Evolutionary conservation across 2,113 vertebrate species (phyloP).

Genomic region (Nanorana parkeri): DNA sequence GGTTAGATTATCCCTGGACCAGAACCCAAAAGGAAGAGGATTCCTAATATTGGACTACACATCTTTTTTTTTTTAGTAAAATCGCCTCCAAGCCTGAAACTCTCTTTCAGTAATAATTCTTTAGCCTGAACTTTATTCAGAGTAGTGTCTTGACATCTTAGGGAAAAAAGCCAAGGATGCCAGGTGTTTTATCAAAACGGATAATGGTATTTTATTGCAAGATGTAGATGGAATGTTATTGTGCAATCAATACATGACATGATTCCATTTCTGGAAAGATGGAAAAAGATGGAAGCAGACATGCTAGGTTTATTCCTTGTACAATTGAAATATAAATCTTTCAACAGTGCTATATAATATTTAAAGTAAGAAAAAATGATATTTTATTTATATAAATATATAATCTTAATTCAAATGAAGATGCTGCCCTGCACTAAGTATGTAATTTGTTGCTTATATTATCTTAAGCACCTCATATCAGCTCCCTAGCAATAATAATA

Average conservation of each 20-base stretch:
- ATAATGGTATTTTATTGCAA: slow-evolving; percentile 42
- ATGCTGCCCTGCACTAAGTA: too few relatives aligned
- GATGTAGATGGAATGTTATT: slow-evolving; percentile 39
- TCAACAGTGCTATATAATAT: slow-evolving; percentile 2
- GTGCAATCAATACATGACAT: slow-evolving; percentile 40
- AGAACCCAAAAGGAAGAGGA: too few relatives aligned
- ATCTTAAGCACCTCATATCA: too few relatives aligned
- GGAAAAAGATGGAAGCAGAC: slow-evolving; percentile 16
- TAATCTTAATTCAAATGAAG: too few relatives aligned
- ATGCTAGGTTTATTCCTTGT: slow-evolving; percentile 14
- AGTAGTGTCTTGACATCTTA: not conserved
- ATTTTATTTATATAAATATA: too few relatives aligned
- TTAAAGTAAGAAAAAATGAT: not conserved
- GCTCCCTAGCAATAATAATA: too few relatives aligned
- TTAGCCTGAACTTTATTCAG: not conserved
- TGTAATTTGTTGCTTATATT: too few relatives aligned
- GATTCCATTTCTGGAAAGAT: slow-evolving; percentile 19
- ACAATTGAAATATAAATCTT: slow-evolving; percentile 6
- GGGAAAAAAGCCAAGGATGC: slow-evolving; percentile 4
- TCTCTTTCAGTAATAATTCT: not conserved
- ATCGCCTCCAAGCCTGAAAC: not conserved
- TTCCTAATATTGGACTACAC: too few relatives aligned
- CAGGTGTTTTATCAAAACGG: slow-evolving; percentile 37
- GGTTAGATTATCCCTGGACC: too few relatives aligned
- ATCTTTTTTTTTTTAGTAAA: not conserved